Base-by-base conservation (phyloP, 2,888 invertebrate species). In the Beris morrisii region DNA sequence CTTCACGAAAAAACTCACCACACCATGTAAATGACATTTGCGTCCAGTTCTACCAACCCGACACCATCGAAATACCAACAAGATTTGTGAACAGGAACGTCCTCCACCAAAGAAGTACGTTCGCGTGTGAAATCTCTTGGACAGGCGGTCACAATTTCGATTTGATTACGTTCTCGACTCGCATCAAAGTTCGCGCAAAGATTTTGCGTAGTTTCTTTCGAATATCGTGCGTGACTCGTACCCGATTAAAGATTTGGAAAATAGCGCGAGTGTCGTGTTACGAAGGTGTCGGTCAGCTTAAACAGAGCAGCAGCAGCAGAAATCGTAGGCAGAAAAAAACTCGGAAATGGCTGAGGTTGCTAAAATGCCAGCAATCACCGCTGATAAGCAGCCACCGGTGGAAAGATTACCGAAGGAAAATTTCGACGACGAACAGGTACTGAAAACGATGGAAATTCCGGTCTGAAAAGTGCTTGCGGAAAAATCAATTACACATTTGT, bases 301-400 rank as follows among this genome's bases (percentile, higher is more conserved):
- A 45, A 30, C 6, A 6, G 15, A 48, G 15, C n/a, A 48, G 15
- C n/a, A 48, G 22, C 22, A 22, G 22, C 22, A 22, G 32, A 59
- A 59, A 50, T 48, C 59, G 59, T 59, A 48, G 46, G 46, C 59
- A 31, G 22, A 7, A 31, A 44, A 67, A 68, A 4, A 28, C 61
- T 52, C 64, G 66, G 67, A 71, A 73, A 79, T 79, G 79, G 80
- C 80, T 72, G 80, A 79, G 73, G 76, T 80, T 71, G 79, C 78
- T 73, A 79, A 78, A 71, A 67, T 73, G 61, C 70, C 73, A 50
- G 66, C 71, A 67, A 71, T 71, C 58, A 61, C 72, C 58, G 63
- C 72, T 63, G 72, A 71, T 58, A 70, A 70, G 32, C 38, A 38
- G 9, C 67, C 73, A 54, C 64, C 72, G 69, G 70, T 48, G 73